These are phyloP conservation scores for Anadara kagoshimensis DNA, from an alignment of 1,140 invertebrate species.

Conservation along the genomic window DNA sequence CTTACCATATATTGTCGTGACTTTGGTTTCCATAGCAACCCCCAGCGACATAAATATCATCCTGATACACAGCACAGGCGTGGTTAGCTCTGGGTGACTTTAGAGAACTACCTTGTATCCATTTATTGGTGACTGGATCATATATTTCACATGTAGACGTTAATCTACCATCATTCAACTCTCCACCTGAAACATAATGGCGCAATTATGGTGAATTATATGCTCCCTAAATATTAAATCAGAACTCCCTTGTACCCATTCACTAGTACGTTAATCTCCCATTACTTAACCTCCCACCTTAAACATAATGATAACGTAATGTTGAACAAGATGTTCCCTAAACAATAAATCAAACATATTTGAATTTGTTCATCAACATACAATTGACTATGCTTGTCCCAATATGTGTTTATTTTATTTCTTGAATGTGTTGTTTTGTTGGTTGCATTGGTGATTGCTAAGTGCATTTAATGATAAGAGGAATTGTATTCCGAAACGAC, in stretches of 20 bases:
- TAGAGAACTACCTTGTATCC: slow-evolving; percentile 46
- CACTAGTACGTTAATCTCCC: slow-evolving; percentile 45
- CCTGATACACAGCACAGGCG: slow-evolving; percentile 31
- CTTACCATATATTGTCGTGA: slow-evolving; percentile 59
- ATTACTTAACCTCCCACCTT: slow-evolving; percentile 56
- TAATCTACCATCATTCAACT: slow-evolving; percentile 44
- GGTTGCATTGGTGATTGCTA: no score
- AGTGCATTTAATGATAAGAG: no score
- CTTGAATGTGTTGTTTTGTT: no score
- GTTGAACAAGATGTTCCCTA: no score
- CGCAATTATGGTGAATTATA: not conserved
- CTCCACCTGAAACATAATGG: slow-evolving; percentile 45
- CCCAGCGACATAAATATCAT: slow-evolving; percentile 53
- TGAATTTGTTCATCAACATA: no score
- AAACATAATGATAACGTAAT: not conserved
- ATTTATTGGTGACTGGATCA: slow-evolving; percentile 43
- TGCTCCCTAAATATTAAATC: not conserved
- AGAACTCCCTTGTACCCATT: slow-evolving; percentile 45
- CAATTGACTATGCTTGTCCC: no score
- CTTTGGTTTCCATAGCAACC: slow-evolving; percentile 47
- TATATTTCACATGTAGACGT: slow-evolving; percentile 52
- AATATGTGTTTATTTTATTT: no score
- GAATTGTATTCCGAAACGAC: no score
- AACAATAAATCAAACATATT: no score
- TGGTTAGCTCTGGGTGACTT: slow-evolving; percentile 46